phyloP scores from a whole-genome alignment of 2,888 invertebrate genomes.

The Orthonevra nobilis region DNA sequence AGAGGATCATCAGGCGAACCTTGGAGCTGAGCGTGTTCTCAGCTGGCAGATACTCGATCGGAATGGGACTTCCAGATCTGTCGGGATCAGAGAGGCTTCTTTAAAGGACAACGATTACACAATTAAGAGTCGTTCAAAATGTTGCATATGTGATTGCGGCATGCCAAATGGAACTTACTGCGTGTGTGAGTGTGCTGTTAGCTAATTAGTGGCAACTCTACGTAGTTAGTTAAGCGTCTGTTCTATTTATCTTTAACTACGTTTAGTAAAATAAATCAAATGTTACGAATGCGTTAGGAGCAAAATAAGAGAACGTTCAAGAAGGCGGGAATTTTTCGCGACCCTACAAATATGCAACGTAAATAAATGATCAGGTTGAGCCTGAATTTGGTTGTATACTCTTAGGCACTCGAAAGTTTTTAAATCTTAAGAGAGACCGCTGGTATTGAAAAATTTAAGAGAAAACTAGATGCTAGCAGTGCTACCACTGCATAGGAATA shows the following conservation, averaged over 20 bases:
- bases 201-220: constrained; percentile 48
- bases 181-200: not conserved
- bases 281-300: too few species aligned
- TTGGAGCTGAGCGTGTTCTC: constrained; percentile 94
- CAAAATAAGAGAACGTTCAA: too few species aligned
- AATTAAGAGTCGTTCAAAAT: constrained; percentile 50
- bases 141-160: constrained; percentile 9
- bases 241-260: constrained; percentile 16
- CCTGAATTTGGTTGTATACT: too few species aligned
- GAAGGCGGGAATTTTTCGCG: too few species aligned
- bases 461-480: too few species aligned
- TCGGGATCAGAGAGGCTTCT: constrained; percentile 82
- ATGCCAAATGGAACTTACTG: not conserved
- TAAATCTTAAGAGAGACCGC: too few species aligned
- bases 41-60: constrained; percentile 94
- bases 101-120: constrained; percentile 55
- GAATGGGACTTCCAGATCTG: constrained; percentile 94
- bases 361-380: too few species aligned
- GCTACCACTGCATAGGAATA: too few species aligned
- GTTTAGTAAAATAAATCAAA: constrained; percentile 31
- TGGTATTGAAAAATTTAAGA: too few species aligned
- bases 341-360: too few species aligned
- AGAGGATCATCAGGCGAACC: constrained; percentile 90
- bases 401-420: too few species aligned
- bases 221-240: constrained; percentile 31